A percentile compares a stretch with the other conserved stretches of the same genome.
Conservation (phyloP, 2,888 invertebrate species). For the Metellina segmentata region DNA sequence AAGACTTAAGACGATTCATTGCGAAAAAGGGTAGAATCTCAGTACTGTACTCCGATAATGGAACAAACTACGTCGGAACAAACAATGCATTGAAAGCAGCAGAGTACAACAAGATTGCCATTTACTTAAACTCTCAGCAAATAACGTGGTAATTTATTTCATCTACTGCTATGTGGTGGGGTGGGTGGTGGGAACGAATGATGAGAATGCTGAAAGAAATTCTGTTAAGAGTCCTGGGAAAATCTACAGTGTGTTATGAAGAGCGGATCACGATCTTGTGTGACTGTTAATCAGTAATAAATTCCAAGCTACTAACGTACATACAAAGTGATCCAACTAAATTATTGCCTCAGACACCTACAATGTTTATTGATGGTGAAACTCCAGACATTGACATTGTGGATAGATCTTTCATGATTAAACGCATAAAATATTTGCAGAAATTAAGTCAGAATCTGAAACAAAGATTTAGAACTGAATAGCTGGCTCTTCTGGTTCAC, state of each 20-base stretch:
- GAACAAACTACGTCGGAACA: neutral
- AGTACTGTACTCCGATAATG: too few species aligned
- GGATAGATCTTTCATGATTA: neutral
- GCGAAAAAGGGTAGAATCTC: neutral
- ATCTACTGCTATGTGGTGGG: too few species aligned
- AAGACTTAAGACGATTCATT: conserved; percentile 2
- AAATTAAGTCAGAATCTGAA: neutral
- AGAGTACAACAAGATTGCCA: neutral
- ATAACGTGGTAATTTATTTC: conserved; percentile 1
- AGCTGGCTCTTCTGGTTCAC: too few species aligned
- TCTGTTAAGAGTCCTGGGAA: neutral
- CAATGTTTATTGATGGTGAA: neutral
- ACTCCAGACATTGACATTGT: conserved; percentile 2
- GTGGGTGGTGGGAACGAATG: too few species aligned
- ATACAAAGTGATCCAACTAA: too few species aligned
- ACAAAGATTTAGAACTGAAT: too few species aligned
- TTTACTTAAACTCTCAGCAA: neutral
- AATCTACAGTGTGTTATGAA: too few species aligned
- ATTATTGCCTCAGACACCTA: neutral
- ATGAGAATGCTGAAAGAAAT: too few species aligned
- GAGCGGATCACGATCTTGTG: too few species aligned
- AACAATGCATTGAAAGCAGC: neutral
- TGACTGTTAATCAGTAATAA: too few species aligned
- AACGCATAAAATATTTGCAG: neutral
- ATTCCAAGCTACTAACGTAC: too few species aligned